Evolutionary conservation across 2,888 invertebrate genomes (phyloP).

Genomic region (Cataglyphis cursor): DNA sequence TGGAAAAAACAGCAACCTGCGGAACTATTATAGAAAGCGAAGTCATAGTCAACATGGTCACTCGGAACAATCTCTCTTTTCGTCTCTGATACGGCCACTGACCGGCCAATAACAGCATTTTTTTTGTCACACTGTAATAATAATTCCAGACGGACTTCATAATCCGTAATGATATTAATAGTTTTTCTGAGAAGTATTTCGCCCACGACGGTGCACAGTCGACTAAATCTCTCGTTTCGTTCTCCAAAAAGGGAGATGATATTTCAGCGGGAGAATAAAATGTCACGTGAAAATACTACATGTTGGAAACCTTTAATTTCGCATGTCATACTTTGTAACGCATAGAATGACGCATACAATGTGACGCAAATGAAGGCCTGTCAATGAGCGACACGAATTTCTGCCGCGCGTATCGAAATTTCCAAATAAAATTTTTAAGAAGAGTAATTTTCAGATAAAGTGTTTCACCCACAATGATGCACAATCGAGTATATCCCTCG

Average conservation of each 20-base stretch:
- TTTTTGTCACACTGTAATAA: neutral
- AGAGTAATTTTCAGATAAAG: no score
- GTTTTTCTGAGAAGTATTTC: neutral
- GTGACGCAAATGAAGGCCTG: neutral
- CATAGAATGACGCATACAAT: neutral
- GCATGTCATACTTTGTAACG: neutral
- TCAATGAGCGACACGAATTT: neutral
- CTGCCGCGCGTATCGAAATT: neutral
- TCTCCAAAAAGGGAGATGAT: neutral
- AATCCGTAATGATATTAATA: neutral
- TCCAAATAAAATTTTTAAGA: neutral
- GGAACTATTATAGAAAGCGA: neutral
- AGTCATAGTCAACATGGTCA: neutral
- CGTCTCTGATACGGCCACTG: conserved; percentile 25
- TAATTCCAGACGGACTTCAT: neutral
- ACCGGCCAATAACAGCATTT: neutral
- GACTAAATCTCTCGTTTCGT: neutral
- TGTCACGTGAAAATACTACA: neutral
- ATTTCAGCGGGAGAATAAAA: neutral
- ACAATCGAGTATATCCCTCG: no score
- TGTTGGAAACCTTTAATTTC: neutral
- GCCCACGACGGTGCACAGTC: neutral
- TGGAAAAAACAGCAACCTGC: neutral
- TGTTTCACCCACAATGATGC: no score
- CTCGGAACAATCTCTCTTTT: neutral